A percentile compares a stretch with the other conserved stretches of the same genome.
phyloP scores from a whole-genome alignment of 2,113 vertebrate genomes.

The Phoxinus phoxinus region DNA sequence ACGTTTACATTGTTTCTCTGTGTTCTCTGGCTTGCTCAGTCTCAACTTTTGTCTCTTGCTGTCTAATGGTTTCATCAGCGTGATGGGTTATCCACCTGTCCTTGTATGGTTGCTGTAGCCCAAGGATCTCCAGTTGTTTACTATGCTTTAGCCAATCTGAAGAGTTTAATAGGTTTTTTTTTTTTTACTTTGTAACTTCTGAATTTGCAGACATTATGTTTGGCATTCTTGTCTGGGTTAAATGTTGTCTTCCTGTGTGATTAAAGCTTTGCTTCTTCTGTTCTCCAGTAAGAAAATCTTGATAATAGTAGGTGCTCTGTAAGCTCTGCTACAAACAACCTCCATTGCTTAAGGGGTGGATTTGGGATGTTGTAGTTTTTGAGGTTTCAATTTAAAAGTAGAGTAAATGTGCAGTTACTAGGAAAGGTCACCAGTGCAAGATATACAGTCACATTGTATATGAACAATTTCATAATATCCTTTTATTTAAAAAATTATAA shows the following conservation, averaged over 20 bases:
- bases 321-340: not conserved
- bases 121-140: not conserved
- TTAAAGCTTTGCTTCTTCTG: not conserved
- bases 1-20: constrained; percentile 13
- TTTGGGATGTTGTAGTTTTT: not conserved
- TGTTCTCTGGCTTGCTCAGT: not conserved
- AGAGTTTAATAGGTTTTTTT: constrained; percentile 10
- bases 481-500: too few species aligned
- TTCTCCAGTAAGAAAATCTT: not conserved
- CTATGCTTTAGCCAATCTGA: constrained; percentile 15
- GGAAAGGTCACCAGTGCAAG: not conserved
- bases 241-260: not conserved
- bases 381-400: not conserved
- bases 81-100: constrained; percentile 18
- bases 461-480: not conserved
- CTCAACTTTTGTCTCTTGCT: not conserved
- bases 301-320: not conserved
- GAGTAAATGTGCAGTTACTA: not conserved
- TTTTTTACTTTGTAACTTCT: constrained; percentile 7
- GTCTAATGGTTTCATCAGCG: constrained; percentile 7
- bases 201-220: not conserved
- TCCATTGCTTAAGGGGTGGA: too few species aligned
- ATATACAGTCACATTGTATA: not conserved
- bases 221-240: not conserved
- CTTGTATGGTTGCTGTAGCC: not conserved